phyloP scores from a whole-genome alignment of 2,797 vertebrate genomes.

The Bradypodion pumilum region DNA sequence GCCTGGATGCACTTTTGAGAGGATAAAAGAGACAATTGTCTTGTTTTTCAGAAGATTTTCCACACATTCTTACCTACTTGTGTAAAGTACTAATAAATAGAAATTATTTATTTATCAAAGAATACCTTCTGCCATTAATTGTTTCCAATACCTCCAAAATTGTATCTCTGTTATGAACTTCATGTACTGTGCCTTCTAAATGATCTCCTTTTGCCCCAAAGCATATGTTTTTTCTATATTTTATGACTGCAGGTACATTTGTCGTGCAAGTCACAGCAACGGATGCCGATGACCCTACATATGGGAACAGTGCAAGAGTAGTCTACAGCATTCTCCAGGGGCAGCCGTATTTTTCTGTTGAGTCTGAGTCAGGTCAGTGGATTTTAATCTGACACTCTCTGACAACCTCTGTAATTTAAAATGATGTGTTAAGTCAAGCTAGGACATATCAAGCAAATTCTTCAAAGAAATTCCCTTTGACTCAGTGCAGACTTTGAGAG shows the following conservation, averaged over 20 bases:
- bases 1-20: neutral
- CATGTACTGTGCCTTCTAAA: neutral
- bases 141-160: neutral
- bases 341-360: slow-evolving; percentile 84
- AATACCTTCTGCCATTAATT: neutral
- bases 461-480: slow-evolving; percentile 67
- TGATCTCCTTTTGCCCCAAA: neutral
- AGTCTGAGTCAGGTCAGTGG: slow-evolving; percentile 83
- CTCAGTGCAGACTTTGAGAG: slow-evolving; percentile 66
- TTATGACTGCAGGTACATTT: slow-evolving; percentile 78
- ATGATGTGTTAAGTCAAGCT: slow-evolving; percentile 65
- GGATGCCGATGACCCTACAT: slow-evolving; percentile 82
- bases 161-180: neutral
- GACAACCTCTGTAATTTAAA: slow-evolving; percentile 67
- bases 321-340: slow-evolving; percentile 86
- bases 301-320: slow-evolving; percentile 83
- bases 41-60: neutral
- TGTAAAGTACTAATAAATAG: neutral
- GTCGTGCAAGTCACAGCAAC: slow-evolving; percentile 84
- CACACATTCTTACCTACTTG: neutral
- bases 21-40: neutral
- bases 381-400: slow-evolving; percentile 63
- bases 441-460: slow-evolving; percentile 68
- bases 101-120: neutral
- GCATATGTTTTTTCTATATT: slow-evolving; percentile 41